These are phyloP conservation scores for Pachycephala philippinensis DNA, from an alignment of 2,113 vertebrate species.

Conservation along the genomic window DNA sequence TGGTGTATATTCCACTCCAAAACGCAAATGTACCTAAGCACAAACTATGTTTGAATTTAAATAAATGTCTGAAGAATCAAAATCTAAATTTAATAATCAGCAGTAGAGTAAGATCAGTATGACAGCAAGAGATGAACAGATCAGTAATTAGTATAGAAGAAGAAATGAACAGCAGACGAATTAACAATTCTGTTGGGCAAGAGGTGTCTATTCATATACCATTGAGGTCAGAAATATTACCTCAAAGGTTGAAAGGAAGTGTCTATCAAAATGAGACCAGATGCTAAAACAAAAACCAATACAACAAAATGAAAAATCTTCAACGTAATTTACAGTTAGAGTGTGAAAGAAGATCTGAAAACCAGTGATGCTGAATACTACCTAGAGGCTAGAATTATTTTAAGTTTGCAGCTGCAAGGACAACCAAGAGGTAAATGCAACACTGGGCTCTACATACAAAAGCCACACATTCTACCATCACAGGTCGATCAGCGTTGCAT, in stretches of 20 bases:
- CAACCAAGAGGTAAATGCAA: background rate
- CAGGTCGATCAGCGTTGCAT: accelerated
- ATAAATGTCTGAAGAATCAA: background rate
- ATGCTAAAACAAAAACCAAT: background rate
- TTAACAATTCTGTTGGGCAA: background rate
- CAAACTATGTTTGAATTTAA: background rate
- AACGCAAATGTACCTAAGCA: background rate
- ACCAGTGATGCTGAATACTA: background rate
- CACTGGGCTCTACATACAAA: background rate
- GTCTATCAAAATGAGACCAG: background rate
- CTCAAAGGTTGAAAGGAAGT: background rate
- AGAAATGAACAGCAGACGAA: background rate
- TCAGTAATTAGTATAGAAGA: background rate
- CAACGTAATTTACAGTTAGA: background rate
- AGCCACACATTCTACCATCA: background rate
- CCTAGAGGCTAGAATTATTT: background rate
- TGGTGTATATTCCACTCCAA: background rate
- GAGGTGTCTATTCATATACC: background rate
- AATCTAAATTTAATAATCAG: background rate
- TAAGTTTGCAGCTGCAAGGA: background rate
- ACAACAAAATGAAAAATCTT: background rate
- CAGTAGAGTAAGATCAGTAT: background rate
- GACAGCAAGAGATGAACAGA: background rate
- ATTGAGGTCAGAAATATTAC: background rate
- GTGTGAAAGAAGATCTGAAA: background rate